Conservation (phyloP, 2,888 invertebrate species). For the Acleris cristana region DNA sequence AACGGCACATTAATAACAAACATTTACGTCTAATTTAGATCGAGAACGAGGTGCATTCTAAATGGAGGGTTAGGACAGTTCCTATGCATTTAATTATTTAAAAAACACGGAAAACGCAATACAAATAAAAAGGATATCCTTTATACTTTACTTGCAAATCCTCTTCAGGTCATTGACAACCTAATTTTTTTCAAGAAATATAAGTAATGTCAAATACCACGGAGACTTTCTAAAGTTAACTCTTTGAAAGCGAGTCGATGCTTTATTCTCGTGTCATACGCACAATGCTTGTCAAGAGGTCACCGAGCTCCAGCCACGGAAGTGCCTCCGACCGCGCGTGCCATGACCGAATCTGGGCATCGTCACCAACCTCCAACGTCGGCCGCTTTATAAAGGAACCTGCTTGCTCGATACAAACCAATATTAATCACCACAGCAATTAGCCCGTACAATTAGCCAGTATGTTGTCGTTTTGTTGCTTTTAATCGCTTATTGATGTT, state of each 20-base stretch:
- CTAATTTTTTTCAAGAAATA: too few species aligned
- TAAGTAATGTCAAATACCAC: too few species aligned
- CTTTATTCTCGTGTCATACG: background rate
- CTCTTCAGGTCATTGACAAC: too few species aligned
- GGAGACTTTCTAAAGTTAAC: too few species aligned
- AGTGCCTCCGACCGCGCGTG: slow-evolving; percentile 61
- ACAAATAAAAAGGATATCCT: too few species aligned
- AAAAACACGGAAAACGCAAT: too few species aligned
- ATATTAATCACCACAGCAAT: slow-evolving; percentile 33
- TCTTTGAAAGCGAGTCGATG: background rate
- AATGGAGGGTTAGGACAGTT: too few species aligned
- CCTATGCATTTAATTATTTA: too few species aligned
- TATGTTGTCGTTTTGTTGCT: slow-evolving; percentile 11
- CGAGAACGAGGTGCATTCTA: too few species aligned
- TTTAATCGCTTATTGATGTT: slow-evolving; percentile 13
- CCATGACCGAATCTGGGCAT: slow-evolving; percentile 49
- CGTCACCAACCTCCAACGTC: slow-evolving; percentile 33
- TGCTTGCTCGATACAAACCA: slow-evolving; percentile 23
- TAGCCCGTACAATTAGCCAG: slow-evolving; percentile 16
- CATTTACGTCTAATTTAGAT: too few species aligned
- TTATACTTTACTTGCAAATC: too few species aligned
- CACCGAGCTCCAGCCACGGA: slow-evolving; percentile 57
- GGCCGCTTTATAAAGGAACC: slow-evolving; percentile 41
- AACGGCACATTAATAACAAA: too few species aligned
- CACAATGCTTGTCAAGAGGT: slow-evolving; percentile 42